These are phyloP conservation scores for Zaprionus inermis DNA, from an alignment of 1,140 invertebrate species.

Conservation along the genomic window DNA sequence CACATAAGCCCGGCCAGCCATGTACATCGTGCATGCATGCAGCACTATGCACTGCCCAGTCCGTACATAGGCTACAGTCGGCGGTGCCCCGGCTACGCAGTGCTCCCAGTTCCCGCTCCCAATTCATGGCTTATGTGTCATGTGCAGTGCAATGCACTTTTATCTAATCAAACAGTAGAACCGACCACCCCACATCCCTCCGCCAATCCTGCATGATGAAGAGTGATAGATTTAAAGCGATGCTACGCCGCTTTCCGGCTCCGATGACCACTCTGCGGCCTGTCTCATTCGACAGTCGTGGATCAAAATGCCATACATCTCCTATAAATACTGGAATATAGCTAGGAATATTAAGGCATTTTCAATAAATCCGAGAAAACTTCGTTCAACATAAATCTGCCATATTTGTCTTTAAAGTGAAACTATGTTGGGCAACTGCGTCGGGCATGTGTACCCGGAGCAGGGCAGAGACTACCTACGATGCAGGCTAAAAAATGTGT, in stretches of 20 bases:
- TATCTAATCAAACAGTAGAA: slow-evolving; percentile 67
- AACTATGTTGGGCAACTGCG: too few relatives aligned
- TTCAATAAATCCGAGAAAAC: too few relatives aligned
- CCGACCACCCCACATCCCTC: too few relatives aligned
- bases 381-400: too few relatives aligned
- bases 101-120: slow-evolving; percentile 4
- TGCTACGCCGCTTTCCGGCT: slow-evolving; percentile 52
- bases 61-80: slow-evolving; percentile 16
- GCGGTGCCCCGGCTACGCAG: too few relatives aligned
- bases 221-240: slow-evolving; percentile 73
- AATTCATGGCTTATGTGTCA: slow-evolving; percentile 23
- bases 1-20: slow-evolving; percentile 65
- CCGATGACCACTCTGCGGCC: slow-evolving; percentile 23
- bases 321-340: slow-evolving; percentile 35
- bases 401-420: not conserved
- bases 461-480: not conserved
- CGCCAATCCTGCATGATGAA: slow-evolving; percentile 12
- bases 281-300: slow-evolving; percentile 29
- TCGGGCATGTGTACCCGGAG: not conserved
- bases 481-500: slow-evolving; percentile 54
- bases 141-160: slow-evolving; percentile 71
- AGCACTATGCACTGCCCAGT: slow-evolving; percentile 10
- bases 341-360: too few relatives aligned
- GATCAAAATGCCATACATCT: slow-evolving; percentile 26
- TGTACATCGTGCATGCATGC: slow-evolving; percentile 58